These are phyloP conservation scores for Dendrophyllia cribrosa DNA, from an alignment of 64 coral and sea anemone genomes.

Conservation along the genomic window DNA sequence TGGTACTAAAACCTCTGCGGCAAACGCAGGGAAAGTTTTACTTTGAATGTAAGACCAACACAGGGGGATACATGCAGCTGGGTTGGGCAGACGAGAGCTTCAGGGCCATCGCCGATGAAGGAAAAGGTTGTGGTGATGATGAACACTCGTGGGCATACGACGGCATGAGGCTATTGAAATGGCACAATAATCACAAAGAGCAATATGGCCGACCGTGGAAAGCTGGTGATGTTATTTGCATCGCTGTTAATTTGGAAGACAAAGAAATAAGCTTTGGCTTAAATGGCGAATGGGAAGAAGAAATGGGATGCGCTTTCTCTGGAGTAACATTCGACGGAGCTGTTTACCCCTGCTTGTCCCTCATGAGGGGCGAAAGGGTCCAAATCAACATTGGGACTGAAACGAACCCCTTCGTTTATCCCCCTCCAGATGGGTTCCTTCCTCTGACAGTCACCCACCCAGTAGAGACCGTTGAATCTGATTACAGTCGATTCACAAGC, in stretches of 20 bases:
- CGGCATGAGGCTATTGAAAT: conserved; percentile 72
- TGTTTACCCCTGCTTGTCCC: conserved; percentile 75
- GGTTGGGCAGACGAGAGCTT: conserved; percentile 80
- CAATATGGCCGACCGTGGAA: conserved; percentile 72
- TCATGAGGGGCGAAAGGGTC: conserved; percentile 69
- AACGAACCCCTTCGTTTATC: conserved; percentile 62
- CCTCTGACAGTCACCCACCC: conserved; percentile 30
- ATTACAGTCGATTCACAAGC: conserved; percentile 69
- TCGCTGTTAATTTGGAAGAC: conserved; percentile 63
- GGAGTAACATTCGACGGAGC: conserved; percentile 51
- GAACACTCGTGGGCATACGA: conserved; percentile 83
- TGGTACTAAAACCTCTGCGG: conserved; percentile 73
- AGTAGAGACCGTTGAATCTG: background rate
- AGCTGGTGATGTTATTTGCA: conserved; percentile 64
- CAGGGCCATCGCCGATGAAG: conserved; percentile 53
- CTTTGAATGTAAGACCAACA: conserved; percentile 79
- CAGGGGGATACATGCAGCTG: conserved; percentile 78
- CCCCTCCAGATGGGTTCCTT: conserved; percentile 56
- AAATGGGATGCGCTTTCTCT: conserved; percentile 69
- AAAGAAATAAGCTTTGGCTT: conserved; percentile 62
- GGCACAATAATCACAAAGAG: conserved; percentile 65
- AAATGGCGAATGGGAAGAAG: conserved; percentile 64
- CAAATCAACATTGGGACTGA: conserved; percentile 65
- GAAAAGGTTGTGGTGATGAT: conserved; percentile 81
- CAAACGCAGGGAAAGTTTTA: conserved; percentile 74